phyloP scores from a whole-genome alignment of 2,113 vertebrate genomes.

The Leucopsar rothschildi region DNA sequence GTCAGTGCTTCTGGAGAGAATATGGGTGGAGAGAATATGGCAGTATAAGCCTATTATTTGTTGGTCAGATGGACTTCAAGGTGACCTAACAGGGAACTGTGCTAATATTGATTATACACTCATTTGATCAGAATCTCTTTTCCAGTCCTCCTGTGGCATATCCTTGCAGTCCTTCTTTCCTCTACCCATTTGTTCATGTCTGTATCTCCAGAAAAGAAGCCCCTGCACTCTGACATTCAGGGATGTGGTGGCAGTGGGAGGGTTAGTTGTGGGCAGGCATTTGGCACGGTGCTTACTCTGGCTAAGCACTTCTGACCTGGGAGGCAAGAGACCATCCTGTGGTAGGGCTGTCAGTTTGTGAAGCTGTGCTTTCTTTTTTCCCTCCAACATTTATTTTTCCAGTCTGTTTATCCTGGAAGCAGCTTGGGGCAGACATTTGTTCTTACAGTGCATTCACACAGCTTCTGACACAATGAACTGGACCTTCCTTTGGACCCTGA shows the following conservation, averaged over 20 bases:
- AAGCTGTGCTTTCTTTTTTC: not conserved
- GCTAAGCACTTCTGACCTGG: not conserved
- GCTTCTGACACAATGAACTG: not conserved
- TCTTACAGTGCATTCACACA: not conserved
- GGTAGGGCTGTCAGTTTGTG: not conserved
- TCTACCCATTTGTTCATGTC: not conserved
- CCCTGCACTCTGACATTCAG: not conserved
- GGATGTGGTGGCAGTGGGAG: fast-evolving
- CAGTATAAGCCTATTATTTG: not conserved
- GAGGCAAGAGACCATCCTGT: not conserved
- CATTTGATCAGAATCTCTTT: not conserved
- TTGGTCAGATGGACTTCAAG: not conserved
- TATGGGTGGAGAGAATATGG: not conserved
- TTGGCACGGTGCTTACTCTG: not conserved
- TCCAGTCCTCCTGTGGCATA: not conserved
- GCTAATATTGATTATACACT: not conserved
- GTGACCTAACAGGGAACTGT: not conserved
- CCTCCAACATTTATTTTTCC: not conserved
- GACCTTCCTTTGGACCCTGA: not conserved
- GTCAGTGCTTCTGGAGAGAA: not conserved
- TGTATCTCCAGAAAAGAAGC: not conserved
- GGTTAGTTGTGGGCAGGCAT: not conserved
- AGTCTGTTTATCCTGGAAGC: not conserved
- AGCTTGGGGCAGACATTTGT: not conserved
- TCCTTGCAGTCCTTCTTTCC: not conserved